These are phyloP conservation scores for Mormyrus hasselquistii DNA, from an alignment of 2,797 vertebrate genomes.

Conservation along the genomic window DNA sequence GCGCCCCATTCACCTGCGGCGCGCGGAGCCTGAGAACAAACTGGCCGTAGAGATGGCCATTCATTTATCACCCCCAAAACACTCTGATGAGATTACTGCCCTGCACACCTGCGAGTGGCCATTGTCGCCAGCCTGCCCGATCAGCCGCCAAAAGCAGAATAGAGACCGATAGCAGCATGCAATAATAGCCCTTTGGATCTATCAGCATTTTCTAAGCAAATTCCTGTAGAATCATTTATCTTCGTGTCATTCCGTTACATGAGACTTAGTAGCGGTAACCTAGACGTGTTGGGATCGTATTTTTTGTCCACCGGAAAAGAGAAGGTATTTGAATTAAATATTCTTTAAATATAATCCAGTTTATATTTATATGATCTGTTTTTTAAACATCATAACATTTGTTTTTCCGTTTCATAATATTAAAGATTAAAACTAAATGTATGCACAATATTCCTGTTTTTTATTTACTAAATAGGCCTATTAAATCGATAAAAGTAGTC, in stretches of 20 bases:
- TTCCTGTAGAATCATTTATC: conserved; percentile 1
- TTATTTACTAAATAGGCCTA: neutral
- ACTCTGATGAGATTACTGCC: conserved; percentile 62
- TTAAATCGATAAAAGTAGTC: neutral
- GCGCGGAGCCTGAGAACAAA: conserved; percentile 63
- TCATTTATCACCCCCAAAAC: conserved; percentile 65
- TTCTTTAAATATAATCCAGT: neutral
- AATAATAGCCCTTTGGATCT: neutral
- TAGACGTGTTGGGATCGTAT: neutral
- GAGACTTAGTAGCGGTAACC: neutral
- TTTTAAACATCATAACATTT: neutral
- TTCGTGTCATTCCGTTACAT: conserved; percentile 2
- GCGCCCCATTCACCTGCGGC: conserved; percentile 70
- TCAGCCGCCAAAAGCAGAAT: conserved; percentile 29
- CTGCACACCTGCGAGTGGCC: conserved; percentile 65
- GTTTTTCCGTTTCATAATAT: neutral
- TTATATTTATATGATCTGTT: neutral
- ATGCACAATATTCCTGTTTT: neutral
- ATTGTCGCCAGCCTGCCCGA: conserved; percentile 45
- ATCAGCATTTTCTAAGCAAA: neutral
- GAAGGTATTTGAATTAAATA: neutral
- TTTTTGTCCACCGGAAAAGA: neutral
- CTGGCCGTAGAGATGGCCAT: conserved; percentile 52
- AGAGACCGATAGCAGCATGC: conserved; percentile 28
- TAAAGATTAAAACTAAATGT: neutral